Percentiles rank a stretch among this genome's conserved stretches.
phyloP scores from a whole-genome alignment of 2,113 vertebrate species.

The Tautogolabrus adspersus region DNA sequence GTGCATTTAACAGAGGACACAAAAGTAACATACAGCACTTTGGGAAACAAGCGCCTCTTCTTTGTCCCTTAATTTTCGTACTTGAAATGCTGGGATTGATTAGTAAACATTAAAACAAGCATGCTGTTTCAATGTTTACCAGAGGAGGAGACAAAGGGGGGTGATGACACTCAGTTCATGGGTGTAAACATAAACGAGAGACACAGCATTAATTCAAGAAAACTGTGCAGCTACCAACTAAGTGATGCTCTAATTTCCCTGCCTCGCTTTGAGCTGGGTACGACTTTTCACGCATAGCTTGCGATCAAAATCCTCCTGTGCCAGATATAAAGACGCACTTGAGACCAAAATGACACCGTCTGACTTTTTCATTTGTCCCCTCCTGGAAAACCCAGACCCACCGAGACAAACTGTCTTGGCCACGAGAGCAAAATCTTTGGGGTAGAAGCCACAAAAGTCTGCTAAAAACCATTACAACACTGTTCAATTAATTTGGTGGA shows the following conservation, averaged over 20 bases:
- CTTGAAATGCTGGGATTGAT: constrained; percentile 48
- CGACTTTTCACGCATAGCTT: not conserved
- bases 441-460: constrained; percentile 54
- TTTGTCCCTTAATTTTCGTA: constrained; percentile 1
- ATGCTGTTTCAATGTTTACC: constrained; percentile 80
- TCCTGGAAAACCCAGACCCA: constrained; percentile 15
- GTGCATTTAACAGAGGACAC: constrained; percentile 49
- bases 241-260: constrained; percentile 47
- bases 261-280: not conserved
- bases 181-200: constrained; percentile 53
- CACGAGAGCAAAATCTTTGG: constrained; percentile 33
- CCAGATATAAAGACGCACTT: constrained; percentile 22
- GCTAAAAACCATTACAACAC: constrained; percentile 55
- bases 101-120: constrained; percentile 77
- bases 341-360: constrained; percentile 33
- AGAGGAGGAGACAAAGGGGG: constrained; percentile 35
- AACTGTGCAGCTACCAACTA: constrained; percentile 43
- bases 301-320: not conserved
- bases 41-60: constrained; percentile 77
- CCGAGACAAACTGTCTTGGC: not conserved
- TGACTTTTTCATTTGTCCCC: constrained; percentile 34
- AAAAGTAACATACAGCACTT: constrained; percentile 72
- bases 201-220: constrained; percentile 31
- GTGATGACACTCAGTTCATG: constrained; percentile 49
- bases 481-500: constrained; percentile 65